Evolutionary conservation across 2,888 invertebrate species (phyloP), one percentile per base, ranked within the genome.

Genomic region (Holacanthella duospinosa): DNA sequence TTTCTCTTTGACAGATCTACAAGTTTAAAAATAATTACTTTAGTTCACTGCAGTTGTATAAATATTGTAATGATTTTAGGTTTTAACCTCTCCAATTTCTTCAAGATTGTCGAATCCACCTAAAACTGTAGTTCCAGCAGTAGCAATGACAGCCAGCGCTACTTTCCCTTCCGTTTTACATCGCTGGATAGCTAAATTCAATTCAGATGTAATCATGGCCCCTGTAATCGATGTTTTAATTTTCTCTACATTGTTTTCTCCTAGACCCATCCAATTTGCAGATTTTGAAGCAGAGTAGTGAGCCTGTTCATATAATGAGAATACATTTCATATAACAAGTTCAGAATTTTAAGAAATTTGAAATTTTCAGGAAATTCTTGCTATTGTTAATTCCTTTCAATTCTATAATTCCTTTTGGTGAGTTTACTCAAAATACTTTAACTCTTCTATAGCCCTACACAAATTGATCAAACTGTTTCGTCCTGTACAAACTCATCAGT

Each of bases 221-320:
- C 90, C 90, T 2, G 76, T 74, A 1, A 78, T 77, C 74, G 89
- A 87, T 0, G 86, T 85, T 74, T 82, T 81, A 3, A 93, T 83
- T 70, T 80, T 75, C 36, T 83, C 77, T 28, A 84, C 80, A 67
- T 86, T 86, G 26, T 90, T 85, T 0, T 85, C 85, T 0, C 93
- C 93, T n/a, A 92, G 79, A 0, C 93, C 92, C 16, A 92, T 79
- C 85, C 88, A 89, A 71, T 88, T 85, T 0, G 87, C 87, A 4
- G 86, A 86, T 78, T 91, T 89, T 73, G 82, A 82, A 19, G 90
- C 82, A 1, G 92, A 91, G 75, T 92, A 93, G 76, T 93, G 93
- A 43, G 86, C 82, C 82, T 84, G 77, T 25, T 79, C 79, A 66
- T 64, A 53, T 44, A 60, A 60, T 36, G 12, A 43, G 26, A 48